Percentiles rank a stretch among this genome's conserved stretches.
phyloP scores from a whole-genome alignment of 92 coral and sea anemone genomes.

The Epizoanthus rinbou region DNA sequence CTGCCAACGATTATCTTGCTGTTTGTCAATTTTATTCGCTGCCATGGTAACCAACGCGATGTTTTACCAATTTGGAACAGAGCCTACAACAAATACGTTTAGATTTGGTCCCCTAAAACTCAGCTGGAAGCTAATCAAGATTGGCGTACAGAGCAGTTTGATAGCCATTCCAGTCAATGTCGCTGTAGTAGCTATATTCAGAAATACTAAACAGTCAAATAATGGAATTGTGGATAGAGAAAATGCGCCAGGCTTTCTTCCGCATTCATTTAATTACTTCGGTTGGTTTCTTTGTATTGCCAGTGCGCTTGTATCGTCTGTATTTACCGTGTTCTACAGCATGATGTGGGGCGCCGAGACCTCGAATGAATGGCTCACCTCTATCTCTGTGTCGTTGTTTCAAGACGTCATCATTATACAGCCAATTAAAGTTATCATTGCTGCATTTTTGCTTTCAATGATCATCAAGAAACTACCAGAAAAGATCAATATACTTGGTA shows the following conservation, averaged over 20 bases:
- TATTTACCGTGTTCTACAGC: constrained; percentile 72
- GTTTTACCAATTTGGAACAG: constrained; percentile 65
- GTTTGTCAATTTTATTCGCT: constrained; percentile 73
- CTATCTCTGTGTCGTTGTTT: constrained; percentile 72
- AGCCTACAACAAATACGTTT: constrained; percentile 47
- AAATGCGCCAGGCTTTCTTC: constrained; percentile 37
- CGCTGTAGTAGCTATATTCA: constrained; percentile 66
- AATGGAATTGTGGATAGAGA: neutral
- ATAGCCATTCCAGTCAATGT: constrained; percentile 72
- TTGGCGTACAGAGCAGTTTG: constrained; percentile 76
- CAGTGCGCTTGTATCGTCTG: constrained; percentile 46
- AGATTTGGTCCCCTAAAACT: constrained; percentile 69
- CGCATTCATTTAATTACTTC: constrained; percentile 52
- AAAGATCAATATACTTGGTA: constrained; percentile 26
- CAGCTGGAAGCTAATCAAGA: constrained; percentile 77
- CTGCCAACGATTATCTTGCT: constrained; percentile 79
- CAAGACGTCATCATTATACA: constrained; percentile 74
- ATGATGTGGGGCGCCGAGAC: constrained; percentile 80
- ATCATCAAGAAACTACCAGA: constrained; percentile 64
- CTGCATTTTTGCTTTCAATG: constrained; percentile 68
- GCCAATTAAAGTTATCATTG: constrained; percentile 67
- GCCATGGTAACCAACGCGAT: constrained; percentile 84
- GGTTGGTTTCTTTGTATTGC: constrained; percentile 70
- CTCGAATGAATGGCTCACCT: constrained; percentile 83
- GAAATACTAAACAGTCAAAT: constrained; percentile 50